Evolutionary conservation across 1,140 invertebrate species (phyloP), one percentile per base, ranked within the genome.

Genomic region (Heliconius nattereri): DNA sequence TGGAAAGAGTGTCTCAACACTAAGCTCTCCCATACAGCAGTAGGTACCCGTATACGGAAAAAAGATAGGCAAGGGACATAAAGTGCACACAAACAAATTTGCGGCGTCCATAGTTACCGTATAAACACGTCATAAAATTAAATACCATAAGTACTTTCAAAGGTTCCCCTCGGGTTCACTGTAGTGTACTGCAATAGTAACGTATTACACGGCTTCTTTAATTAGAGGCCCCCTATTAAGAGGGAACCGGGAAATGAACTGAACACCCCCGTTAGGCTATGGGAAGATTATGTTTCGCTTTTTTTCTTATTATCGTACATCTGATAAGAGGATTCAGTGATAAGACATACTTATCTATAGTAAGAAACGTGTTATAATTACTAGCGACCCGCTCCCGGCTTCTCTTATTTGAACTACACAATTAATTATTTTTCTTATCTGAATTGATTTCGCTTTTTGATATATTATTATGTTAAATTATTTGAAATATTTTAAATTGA

Each of bases 181-280:
- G 60, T 66, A 66, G 23, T 66, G 60, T 66, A 66, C 60, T 26
- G 60, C 60, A 66, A 66, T 66, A 66, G 60, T 66, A 66, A 66
- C 9, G 26, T 66, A 26, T 29, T 29, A 66, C 60, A 66, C 60
- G 60, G 60, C 60, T 66, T 66, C 60, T 66, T 66, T 66, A 66
- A 66, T 66, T 66, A 66, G 57, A 66, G 60, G n/a, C 60, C 60
- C 60, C 40, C n/a, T 29, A 13, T 26, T 66, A 26, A 66, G 60
- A 29, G 60, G 60, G 60, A 26, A 66, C 60, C 60, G 26, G 60
- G 60, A 66, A 66, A 66, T 66, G 60, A 66, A 66, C 60, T 66
- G 60, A 66, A 66, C 60, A 66, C 60, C 60, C 60, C 60, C 60
- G 20, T 66, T 66, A 66, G 60, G 23, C 23, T 29, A 3, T 26